Evolutionary conservation across 2,797 vertebrate species (phyloP).

Genomic region (Notamacropus eugenii): DNA sequence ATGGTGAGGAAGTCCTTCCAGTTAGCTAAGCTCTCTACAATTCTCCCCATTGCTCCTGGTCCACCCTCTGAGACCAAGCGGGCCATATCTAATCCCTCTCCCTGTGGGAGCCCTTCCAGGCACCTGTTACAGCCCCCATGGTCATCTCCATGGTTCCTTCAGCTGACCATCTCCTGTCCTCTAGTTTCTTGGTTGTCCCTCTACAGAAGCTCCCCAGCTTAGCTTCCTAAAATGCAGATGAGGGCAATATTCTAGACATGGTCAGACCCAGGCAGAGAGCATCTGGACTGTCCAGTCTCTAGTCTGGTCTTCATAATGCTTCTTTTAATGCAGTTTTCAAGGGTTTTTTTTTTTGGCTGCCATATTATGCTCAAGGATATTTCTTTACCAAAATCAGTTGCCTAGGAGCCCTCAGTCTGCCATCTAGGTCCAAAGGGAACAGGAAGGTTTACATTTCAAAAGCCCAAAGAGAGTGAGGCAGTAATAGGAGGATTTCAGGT

Average conservation of each 20-base stretch:
- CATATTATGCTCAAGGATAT: neutral
- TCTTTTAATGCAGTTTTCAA: neutral
- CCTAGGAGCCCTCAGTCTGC: neutral
- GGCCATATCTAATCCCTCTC: neutral
- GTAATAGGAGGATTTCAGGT: neutral
- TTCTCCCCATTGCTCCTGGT: neutral
- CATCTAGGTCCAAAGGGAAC: neutral
- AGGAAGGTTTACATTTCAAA: neutral
- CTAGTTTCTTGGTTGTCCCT: neutral
- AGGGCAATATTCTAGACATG: neutral
- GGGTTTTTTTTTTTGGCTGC: neutral
- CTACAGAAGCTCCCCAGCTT: neutral
- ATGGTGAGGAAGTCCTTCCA: neutral
- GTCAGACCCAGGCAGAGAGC: neutral
- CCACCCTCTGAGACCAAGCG: neutral
- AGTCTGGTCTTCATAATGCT: neutral
- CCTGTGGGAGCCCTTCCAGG: neutral
- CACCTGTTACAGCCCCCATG: neutral
- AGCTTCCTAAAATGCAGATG: neutral
- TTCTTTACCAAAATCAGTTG: neutral
- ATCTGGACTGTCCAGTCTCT: neutral
- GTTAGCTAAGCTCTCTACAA: neutral
- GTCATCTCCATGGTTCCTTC: neutral
- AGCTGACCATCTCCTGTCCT: neutral
- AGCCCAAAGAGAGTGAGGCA: neutral